A percentile compares a stretch with the other conserved stretches of the same genome.
Conservation (phyloP, 1,140 invertebrate genomes). For the Rhyacophila brunnea region DNA sequence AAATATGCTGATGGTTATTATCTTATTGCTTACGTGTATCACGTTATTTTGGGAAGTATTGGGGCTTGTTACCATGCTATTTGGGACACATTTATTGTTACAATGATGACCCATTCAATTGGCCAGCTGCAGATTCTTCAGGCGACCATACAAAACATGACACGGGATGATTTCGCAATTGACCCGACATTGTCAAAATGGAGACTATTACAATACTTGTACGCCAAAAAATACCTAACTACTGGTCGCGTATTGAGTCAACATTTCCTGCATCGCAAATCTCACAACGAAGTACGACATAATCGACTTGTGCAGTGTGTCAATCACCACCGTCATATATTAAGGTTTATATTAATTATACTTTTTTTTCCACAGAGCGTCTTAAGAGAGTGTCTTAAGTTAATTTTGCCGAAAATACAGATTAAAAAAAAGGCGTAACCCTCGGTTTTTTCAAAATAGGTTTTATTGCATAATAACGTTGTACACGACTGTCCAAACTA, state of each 20-base stretch:
- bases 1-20: slow-evolving; percentile 19
- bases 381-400: not conserved
- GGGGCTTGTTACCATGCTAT: slow-evolving; percentile 22
- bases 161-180: not conserved
- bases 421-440: too few relatives aligned
- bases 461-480: not conserved
- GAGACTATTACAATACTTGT: not conserved
- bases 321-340: slow-evolving; percentile 27
- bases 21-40: slow-evolving; percentile 20
- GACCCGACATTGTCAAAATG: not conserved
- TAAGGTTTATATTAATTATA: not conserved
- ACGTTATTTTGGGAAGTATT: slow-evolving; percentile 20
- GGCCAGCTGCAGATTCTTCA: too few relatives aligned
- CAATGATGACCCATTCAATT: too few relatives aligned
- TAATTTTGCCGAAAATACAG: not conserved
- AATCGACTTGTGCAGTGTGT: slow-evolving; percentile 30
- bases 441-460: too few relatives aligned
- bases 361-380: not conserved
- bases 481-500: not conserved
- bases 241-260: too few relatives aligned
- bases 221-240: not conserved
- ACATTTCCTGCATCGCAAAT: too few relatives aligned
- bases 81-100: too few relatives aligned
- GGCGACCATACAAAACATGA: slow-evolving; percentile 12
- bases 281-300: slow-evolving; percentile 9